Evolutionary conservation across 2,888 invertebrate species (phyloP), one percentile per base, ranked within the genome.

Genomic region (Eilema depressum): DNA sequence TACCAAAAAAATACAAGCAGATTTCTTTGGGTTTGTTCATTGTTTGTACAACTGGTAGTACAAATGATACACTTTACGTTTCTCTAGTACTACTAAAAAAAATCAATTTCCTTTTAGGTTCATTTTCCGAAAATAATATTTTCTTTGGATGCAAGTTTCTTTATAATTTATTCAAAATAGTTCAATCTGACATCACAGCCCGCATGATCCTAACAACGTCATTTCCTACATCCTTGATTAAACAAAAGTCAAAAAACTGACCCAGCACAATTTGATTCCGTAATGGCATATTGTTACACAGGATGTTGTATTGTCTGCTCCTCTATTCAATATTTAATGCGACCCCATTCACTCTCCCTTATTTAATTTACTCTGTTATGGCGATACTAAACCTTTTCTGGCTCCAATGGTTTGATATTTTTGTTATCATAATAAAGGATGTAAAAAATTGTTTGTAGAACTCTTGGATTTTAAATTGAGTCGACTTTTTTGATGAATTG

Each of bases 271-370:
- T 70, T 73, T 69, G 30, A 47, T 70, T 57, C 56, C 26, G 68
- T 88, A 86, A 89, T 86, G 83, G 84, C 80, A 76, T 83, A 89
- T 90, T 89, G 87, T 88, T 86, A 80, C 81, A 78, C 77, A 79
- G 80, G 80, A 83, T 85, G 87, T 63, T 20, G 83, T 78, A 88
- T 89, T 90, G 88, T 89, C 75, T 85, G 86, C 85, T 77, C 83
- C 75, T 83, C 83, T 83, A 86, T 88, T 86, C 85, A 87, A 84
- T 77, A 83, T 86, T 86, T 83, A 83, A 87, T 86, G 79, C 78
- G 79, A 75, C 73, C 83, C 83, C 82, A 86, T 85, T 84, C 81
- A 81, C 76, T 77, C 76, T 57, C 88, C 89, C 84, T 85, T 87
- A 86, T 88, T 88, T 88, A 86, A 88, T 89, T 88, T 86, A 84